Evolutionary conservation across 2,888 invertebrate species (phyloP), one percentile per base, ranked within the genome.

Genomic region (Dione vanillae): DNA sequence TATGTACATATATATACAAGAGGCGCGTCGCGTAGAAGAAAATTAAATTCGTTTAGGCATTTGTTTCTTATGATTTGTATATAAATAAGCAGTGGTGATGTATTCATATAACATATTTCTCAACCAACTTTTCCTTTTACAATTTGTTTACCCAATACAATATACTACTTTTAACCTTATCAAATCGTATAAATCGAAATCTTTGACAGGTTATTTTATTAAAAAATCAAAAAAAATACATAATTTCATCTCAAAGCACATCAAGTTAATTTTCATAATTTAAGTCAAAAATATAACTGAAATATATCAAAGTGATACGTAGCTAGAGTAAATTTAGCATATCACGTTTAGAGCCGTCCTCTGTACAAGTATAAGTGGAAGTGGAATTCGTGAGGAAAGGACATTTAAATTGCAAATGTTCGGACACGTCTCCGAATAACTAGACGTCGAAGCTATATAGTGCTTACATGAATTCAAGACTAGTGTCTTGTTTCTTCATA

Each of bases 381-480:
- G 56, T 43, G 62, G 52, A 45, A 49, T 64, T 64, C 49, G 49
- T 64, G 64, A 62, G 35, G 61, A 35, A 27, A 64, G 49, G 43
- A 52, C 68, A 68, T 68, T 68, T 68, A 68, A 68, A 68, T 68
- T 68, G 68, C 68, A 68, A 61, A 68, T 61, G 45, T 62, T 61
- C 62, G 43, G 61, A 62, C 68, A 62, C 62, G 68, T 68, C 68
- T 52, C 68, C 43, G 68, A 52, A 41, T 68, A 68, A 68, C 67
- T 51, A 68, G 61, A 49, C 61, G 59, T 49, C 52, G 43, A 19
- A 62, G 45, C 27, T 61, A 45, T 61, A 61, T 16, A 45, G 11
- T 37, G 11, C 37, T 56, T 56, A 19, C 56, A 56, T 40, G 56
- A 56, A 56, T 56, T 56, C 37, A 56, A 56, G 11, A 10, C 35